phyloP scores from a whole-genome alignment of 2,113 vertebrate genomes.

The Tauraco erythrolophus region DNA sequence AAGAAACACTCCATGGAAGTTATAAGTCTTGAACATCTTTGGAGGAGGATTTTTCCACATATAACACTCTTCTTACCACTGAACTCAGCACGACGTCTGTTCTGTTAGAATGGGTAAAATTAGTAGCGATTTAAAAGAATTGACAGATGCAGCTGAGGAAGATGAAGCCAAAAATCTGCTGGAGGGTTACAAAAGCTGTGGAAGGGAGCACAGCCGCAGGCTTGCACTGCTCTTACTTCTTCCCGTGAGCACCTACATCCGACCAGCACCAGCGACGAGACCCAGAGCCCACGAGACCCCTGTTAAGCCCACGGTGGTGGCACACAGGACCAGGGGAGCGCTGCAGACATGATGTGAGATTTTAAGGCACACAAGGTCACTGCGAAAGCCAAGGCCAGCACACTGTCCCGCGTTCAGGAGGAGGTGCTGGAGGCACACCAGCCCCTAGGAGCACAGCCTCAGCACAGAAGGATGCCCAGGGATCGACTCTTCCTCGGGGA shows the following conservation, averaged over 20 bases:
- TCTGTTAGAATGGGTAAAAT: neutral
- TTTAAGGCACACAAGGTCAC: rapidly evolving
- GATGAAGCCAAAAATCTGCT: neutral
- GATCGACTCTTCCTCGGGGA: neutral
- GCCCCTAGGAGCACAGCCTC: neutral
- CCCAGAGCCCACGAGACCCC: neutral
- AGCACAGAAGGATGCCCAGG: neutral
- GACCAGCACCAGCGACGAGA: neutral
- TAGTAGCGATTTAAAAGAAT: neutral
- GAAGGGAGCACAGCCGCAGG: neutral
- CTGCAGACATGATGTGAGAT: rapidly evolving
- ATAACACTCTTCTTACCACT: neutral
- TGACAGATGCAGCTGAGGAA: neutral
- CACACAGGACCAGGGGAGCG: neutral
- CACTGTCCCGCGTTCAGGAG: neutral
- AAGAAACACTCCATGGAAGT: neutral
- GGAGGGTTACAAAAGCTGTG: neutral
- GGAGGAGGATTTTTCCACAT: neutral
- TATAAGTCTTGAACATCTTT: neutral
- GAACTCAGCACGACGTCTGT: neutral
- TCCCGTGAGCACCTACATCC: neutral
- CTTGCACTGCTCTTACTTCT: rapidly evolving
- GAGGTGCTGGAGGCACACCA: neutral
- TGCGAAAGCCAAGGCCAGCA: neutral
- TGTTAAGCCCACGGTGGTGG: rapidly evolving